Evolutionary conservation across 92 coral and sea anemone genomes (phyloP).

Genomic region (Heliopora coerulea): DNA sequence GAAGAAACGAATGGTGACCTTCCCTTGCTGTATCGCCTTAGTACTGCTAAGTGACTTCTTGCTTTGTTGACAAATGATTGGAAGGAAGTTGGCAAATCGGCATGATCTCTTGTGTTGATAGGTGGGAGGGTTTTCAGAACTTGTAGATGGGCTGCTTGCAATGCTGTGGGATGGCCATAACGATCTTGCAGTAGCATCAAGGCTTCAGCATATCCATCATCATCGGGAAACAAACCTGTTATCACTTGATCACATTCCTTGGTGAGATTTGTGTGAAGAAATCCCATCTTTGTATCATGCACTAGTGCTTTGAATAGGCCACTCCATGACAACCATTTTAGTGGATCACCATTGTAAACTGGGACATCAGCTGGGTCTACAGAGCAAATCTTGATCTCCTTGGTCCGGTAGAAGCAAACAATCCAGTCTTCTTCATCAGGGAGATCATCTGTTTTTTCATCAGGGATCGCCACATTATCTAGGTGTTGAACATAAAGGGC

Average conservation of each 20-base stretch:
- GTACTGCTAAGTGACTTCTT: conserved; percentile 6
- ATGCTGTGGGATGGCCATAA: background rate
- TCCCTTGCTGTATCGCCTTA: conserved; percentile 2
- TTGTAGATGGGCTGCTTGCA: conserved; percentile 11
- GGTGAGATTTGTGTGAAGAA: background rate
- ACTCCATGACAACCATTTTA: conserved; percentile 13
- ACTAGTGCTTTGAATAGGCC: conserved; percentile 1
- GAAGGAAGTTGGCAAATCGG: background rate
- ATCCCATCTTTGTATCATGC: conserved; percentile 8
- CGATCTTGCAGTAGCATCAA: background rate
- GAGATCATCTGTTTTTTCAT: background rate
- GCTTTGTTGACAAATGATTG: conserved; percentile 6
- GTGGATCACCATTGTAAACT: background rate
- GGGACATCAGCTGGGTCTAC: conserved; percentile 8
- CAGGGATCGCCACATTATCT: background rate
- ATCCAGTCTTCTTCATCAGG: conserved; percentile 2
- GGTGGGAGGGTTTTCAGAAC: background rate
- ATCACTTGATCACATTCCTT: conserved; percentile 7
- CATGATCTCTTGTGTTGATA: background rate
- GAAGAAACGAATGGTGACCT: conserved; percentile 1
- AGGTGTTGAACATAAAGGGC: background rate
- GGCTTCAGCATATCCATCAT: conserved; percentile 14
- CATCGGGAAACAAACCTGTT: conserved; percentile 3
- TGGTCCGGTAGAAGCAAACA: background rate
- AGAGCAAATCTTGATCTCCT: background rate